Conservation (phyloP, 2,113 vertebrate species). For the Pogona vitticeps region DNA sequence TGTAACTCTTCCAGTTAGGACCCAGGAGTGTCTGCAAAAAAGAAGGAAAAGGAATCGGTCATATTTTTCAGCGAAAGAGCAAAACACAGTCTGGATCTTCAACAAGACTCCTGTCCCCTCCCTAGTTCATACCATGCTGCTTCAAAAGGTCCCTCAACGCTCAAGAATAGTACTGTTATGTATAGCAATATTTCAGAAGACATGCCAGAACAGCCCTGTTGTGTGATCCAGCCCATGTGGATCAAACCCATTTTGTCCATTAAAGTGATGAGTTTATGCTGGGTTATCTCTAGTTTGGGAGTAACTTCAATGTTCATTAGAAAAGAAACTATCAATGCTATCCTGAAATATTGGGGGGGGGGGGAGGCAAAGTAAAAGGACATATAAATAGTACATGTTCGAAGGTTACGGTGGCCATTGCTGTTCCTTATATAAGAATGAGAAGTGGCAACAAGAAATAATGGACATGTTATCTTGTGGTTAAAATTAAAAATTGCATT, state of each 20-base stretch:
- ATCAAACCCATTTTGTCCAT: not conserved
- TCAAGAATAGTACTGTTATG: not conserved
- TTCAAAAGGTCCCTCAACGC: not conserved
- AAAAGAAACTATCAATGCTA: not conserved
- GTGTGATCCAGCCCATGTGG: not conserved
- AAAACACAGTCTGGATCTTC: not conserved
- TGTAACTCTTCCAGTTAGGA: conserved; percentile 79
- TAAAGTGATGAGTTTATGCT: not conserved
- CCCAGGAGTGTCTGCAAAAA: conserved; percentile 80
- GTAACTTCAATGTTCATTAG: not conserved
- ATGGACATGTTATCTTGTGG: not conserved
- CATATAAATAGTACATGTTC: not conserved
- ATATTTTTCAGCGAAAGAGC: not conserved
- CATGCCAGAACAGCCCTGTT: not conserved
- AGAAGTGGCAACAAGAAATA: not conserved
- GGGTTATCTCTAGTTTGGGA: not conserved
- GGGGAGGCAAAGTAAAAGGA: not conserved
- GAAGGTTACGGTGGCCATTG: not conserved
- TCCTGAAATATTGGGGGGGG: not conserved
- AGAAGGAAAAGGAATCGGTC: too few relatives aligned
- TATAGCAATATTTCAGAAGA: not conserved
- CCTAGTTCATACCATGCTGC: not conserved
- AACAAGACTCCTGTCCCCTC: not conserved
- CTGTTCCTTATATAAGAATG: not conserved
- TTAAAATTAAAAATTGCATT: not conserved